These are phyloP conservation scores for Noctua comes DNA, from an alignment of 2,888 invertebrate species.

Conservation along the genomic window DNA sequence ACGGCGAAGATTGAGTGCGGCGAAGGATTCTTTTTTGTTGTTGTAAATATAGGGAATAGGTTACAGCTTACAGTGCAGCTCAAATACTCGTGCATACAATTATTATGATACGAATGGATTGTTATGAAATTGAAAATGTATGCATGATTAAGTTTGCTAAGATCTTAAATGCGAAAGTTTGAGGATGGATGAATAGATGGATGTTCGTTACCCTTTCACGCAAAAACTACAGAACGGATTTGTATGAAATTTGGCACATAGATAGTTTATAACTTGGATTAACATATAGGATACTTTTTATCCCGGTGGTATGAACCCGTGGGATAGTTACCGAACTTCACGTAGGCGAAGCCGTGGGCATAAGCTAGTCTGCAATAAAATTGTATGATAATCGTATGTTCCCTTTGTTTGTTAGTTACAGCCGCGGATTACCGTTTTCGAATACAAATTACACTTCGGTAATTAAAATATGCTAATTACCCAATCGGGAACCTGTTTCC, in stretches of 20 bases:
- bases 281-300: too few species aligned
- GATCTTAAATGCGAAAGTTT: too few species aligned
- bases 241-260: too few species aligned
- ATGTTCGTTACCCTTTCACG: too few species aligned
- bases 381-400: neutral
- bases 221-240: too few species aligned
- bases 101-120: conserved; percentile 7
- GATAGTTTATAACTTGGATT: too few species aligned
- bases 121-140: conserved; percentile 4
- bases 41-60: conserved; percentile 7
- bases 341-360: too few species aligned
- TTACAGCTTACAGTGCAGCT: neutral
- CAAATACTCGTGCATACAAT: neutral
- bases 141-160: too few species aligned
- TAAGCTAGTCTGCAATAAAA: too few species aligned
- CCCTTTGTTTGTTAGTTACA: neutral
- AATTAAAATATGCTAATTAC: conserved; percentile 6
- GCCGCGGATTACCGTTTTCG: neutral
- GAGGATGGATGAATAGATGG: too few species aligned
- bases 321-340: too few species aligned
- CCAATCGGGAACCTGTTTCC: neutral
- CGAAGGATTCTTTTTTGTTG: conserved; percentile 6
- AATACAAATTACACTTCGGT: neutral
- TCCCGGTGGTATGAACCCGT: too few species aligned
- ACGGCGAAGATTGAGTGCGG: conserved; percentile 54